Conservation (phyloP, 2,888 invertebrate genomes). For the Neocrepidodera transversa region DNA sequence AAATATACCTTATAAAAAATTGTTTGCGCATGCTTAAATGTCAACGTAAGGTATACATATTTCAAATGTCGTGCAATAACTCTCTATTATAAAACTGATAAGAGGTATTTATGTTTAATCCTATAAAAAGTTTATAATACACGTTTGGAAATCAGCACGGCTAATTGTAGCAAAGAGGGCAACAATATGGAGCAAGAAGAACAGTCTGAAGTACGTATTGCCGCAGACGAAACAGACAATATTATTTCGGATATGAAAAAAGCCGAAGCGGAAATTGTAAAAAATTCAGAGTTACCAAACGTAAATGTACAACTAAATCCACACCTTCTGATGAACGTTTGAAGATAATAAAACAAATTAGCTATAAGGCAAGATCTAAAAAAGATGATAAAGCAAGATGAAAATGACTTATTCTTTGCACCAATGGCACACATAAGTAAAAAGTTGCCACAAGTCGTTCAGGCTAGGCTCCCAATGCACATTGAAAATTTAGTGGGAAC, state of each 20-base stretch:
- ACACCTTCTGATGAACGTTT: constrained; percentile 24
- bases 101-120: too few species aligned
- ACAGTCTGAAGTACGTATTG: constrained; percentile 14
- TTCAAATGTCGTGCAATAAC: too few species aligned
- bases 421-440: constrained; percentile 52
- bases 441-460: constrained; percentile 42
- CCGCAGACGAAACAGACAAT: constrained; percentile 13
- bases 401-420: constrained; percentile 28
- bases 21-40: too few species aligned
- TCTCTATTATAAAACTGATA: too few species aligned
- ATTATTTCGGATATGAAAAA: constrained; percentile 17
- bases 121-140: too few species aligned
- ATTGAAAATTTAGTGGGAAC: constrained; percentile 21
- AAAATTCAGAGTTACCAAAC: constrained; percentile 22
- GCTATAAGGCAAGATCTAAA: constrained; percentile 20
- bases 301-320: constrained; percentile 24
- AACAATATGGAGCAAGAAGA: constrained; percentile 8
- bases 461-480: constrained; percentile 19
- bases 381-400: constrained; percentile 22
- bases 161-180: constrained; percentile 5
- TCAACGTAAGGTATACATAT: too few species aligned
- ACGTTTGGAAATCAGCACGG: constrained; percentile 4
- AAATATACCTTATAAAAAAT: too few species aligned
- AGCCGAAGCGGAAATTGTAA: constrained; percentile 15
- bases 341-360: constrained; percentile 26